Base-by-base conservation (phyloP, 2,797 vertebrate genomes). In the Intellagama lesueurii region DNA sequence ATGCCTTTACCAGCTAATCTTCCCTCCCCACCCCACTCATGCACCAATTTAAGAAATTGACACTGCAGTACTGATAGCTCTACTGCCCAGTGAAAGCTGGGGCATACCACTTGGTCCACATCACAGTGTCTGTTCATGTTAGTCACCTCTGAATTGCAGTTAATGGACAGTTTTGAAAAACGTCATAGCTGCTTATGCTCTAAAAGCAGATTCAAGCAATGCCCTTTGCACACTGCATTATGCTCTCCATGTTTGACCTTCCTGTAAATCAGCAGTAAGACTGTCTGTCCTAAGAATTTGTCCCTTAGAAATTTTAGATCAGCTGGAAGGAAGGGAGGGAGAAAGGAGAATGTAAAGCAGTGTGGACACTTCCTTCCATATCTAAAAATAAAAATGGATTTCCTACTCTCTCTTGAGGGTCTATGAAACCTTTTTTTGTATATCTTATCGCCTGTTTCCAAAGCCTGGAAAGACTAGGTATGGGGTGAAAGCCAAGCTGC, bases 201-300 rank as follows among this genome's bases (percentile, higher is more conserved):
- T 78, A 78, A 83, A 88, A 80, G 87, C 73, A 72, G n/a, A 83
- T 88, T 86, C 40, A 22, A 78, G 56, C 17, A 44, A 87, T 83
- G 85, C 60, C 80, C 80, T 82, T 49, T 89, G 40, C 73, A 73
- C 7, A 52, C 84, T 35, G 40, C 75, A 69, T 60, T 88, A 69
- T 32, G 82, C 7, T 30, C 70, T 83, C 80, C 64, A 52, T 66
- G 49, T 89, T 88, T 91, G 79, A 89, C 84, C 84, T 91, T 91
- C 87, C 79, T 5, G 6, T 11, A 73, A 66, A 40, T 73, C 80
- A 86, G 52, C 73, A 28, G 72, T 77, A 30, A 72, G 66, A 52
- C 30, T 22, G 47, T 72, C 26, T 56, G 35, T 44, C 73, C 80
- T 44, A 60, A 83, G 60, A 79, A 83, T 83, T 64, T 56, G 68